Conservation (phyloP, 1,140 invertebrate genomes). For the Dolichoris vasculosae region DNA sequence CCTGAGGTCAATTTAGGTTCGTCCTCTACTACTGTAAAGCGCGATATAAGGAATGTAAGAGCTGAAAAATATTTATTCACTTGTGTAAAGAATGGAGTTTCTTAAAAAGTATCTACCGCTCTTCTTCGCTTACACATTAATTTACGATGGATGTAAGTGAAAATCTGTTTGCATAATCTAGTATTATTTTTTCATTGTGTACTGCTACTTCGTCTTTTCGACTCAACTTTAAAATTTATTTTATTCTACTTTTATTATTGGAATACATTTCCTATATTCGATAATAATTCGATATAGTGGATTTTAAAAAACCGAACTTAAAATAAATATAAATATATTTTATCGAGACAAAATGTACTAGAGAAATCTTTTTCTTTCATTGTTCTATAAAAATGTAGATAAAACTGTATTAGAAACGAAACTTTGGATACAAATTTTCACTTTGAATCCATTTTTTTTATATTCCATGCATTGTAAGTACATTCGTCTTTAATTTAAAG, state of each 20-base stretch:
- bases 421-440: not conserved
- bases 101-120: not conserved
- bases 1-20: conserved; percentile 38
- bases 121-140: not conserved
- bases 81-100: not conserved
- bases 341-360: too few relatives aligned
- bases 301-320: too few relatives aligned
- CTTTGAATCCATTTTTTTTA: not conserved
- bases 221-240: not conserved
- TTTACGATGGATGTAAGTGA: not conserved
- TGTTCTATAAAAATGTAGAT: not conserved
- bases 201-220: not conserved
- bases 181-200: not conserved
- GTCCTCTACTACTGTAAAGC: not conserved
- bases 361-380: too few relatives aligned
- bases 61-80: conserved; percentile 17
- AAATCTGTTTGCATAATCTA: not conserved
- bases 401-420: not conserved
- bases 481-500: not conserved
- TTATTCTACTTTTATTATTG: not conserved
- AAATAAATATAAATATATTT: too few relatives aligned
- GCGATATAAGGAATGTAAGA: not conserved
- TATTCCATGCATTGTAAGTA: not conserved
- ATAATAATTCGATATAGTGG: not conserved
- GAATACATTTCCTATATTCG: too few relatives aligned